Evolutionary conservation across 2,888 invertebrate species (phyloP).

Genomic region (Opisthograptis luteolata): DNA sequence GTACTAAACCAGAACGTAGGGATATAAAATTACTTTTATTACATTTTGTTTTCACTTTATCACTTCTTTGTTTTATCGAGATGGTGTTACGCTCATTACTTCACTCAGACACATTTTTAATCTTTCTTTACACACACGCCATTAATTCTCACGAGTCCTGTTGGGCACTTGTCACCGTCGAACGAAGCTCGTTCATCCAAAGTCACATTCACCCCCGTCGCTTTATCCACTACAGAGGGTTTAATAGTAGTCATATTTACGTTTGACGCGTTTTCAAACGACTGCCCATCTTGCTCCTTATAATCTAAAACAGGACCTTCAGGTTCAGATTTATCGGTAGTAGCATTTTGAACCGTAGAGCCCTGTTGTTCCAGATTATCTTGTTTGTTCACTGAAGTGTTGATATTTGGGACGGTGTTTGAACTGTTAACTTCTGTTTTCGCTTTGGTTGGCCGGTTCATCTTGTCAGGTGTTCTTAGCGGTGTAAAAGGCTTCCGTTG

Average conservation of each 20-base stretch:
- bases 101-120: conserved; percentile 18
- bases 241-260: conserved; percentile 31
- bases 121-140: conserved; percentile 55
- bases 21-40: no score
- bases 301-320: not conserved
- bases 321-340: not conserved
- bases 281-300: not conserved
- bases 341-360: not conserved
- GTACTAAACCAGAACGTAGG: no score
- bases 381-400: not conserved
- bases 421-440: not conserved
- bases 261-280: not conserved
- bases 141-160: conserved; percentile 55
- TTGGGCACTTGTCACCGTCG: conserved; percentile 58
- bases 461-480: conserved; percentile 30
- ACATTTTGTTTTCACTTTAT: not conserved
- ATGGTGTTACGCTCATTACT: not conserved
- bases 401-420: not conserved
- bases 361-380: conserved; percentile 2
- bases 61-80: no score
- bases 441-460: conserved; percentile 7
- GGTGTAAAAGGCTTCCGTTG: conserved; percentile 39
- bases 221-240: conserved; percentile 29
- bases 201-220: conserved; percentile 38
- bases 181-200: conserved; percentile 58